phyloP scores from a whole-genome alignment of 2,797 vertebrate genomes.

The Podarcis lilfordi region DNA sequence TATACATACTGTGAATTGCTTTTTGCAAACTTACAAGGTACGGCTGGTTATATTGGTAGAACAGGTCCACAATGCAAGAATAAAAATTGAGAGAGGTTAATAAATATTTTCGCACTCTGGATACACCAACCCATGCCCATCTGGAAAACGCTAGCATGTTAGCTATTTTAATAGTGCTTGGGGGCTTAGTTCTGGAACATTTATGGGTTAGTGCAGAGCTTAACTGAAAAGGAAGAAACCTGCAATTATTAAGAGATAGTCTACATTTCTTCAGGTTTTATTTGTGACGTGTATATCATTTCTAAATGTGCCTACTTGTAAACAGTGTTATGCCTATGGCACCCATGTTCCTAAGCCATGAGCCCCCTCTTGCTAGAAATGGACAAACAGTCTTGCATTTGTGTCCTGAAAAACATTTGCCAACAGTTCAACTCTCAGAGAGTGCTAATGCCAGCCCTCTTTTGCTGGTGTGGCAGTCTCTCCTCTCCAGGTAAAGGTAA shows the following conservation, averaged over 20 bases:
- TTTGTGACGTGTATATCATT: no score
- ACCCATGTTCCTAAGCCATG: not conserved
- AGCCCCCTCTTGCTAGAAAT: not conserved
- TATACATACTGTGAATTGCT: not conserved
- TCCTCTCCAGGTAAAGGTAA: no score
- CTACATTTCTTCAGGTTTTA: not conserved
- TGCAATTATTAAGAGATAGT: not conserved
- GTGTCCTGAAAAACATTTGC: not conserved
- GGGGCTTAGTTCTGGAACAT: not conserved
- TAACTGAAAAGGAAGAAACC: not conserved
- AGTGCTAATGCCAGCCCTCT: not conserved
- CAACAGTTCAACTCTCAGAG: not conserved
- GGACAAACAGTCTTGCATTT: not conserved
- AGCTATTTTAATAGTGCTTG: not conserved
- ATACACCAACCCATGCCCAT: not conserved
- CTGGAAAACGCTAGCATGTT: not conserved
- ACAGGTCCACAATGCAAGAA: constrained; percentile 73
- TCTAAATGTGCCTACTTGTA: not conserved
- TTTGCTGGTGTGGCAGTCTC: no score
- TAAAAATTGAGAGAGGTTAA: constrained; percentile 75
- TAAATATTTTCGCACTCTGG: constrained; percentile 41
- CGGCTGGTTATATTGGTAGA: constrained; percentile 70
- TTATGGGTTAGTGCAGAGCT: not conserved
- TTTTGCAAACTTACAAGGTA: constrained; percentile 75
- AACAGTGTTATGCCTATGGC: not conserved